Evolutionary conservation across 2,797 vertebrate genomes (phyloP), one percentile per base, ranked within the genome.

Genomic region (Gymnoscopelus microlampas): DNA sequence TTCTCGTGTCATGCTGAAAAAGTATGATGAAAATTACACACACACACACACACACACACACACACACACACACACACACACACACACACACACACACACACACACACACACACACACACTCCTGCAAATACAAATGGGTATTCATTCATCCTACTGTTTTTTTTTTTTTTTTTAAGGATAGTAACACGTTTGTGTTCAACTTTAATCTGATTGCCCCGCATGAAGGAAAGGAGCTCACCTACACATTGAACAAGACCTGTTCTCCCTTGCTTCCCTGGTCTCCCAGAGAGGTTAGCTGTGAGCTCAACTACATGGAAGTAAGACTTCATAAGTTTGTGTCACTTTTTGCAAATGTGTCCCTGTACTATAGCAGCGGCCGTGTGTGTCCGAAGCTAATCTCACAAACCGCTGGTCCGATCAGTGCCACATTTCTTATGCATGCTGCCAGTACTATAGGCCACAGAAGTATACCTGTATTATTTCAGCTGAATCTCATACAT

Each of bases 221-320:
- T 32, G 60, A 83, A 26, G 87, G 78, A 1, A n/a, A 68, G 39
- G 77, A 83, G 51, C 73, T 71, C 5, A 72, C 51, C 19, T 90
- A 92, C 50, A 58, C 50, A 0, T 60, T 93, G 14, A 87, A 88
- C 24, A 78, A 92, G 79, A 90, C 85, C 54, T 94, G 94, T 70
- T 79, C 85, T 7, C 85, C 84, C 0, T 9, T 82, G 2, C 35
- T 84, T 3, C 75, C 84, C 5, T 94, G 90, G 89, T 88, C 91
- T 65, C 85, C 91, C 4, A 91, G 93, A 80, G 93, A 95, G 78
- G 87, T 94, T n/a, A 83, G 89, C 35, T 95, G 94, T 50, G 94
- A 95, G 78, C 74, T 84, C 68, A 94, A 94, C 80, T 95, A 95
- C 81, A 92, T 95, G 93, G 94, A 95, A 83, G 94, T 94, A 83